A percentile compares a stretch with the other conserved stretches of the same genome.
phyloP scores from a whole-genome alignment of 2,797 vertebrate species.

The Crypturellus tataupa region DNA sequence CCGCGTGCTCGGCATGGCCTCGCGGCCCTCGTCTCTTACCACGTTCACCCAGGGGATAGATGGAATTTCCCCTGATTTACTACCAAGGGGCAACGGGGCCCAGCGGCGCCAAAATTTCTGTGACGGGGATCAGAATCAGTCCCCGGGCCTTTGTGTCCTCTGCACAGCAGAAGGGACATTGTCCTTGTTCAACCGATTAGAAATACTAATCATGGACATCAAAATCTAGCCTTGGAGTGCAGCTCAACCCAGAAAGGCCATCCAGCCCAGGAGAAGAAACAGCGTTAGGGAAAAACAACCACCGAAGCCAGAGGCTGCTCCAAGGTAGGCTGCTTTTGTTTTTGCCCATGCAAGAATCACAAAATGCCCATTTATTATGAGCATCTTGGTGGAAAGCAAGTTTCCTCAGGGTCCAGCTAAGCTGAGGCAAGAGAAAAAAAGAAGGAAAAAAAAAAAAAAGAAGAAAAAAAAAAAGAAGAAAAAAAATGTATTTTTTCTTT shows the following conservation, averaged over 20 bases:
- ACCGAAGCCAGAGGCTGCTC: constrained; percentile 12
- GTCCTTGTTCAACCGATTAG: constrained; percentile 76
- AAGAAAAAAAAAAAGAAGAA: no score
- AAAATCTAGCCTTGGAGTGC: constrained; percentile 64
- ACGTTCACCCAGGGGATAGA: not conserved
- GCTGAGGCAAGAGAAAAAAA: not conserved
- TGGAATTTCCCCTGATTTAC: constrained; percentile 65
- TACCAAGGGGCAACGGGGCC: not conserved
- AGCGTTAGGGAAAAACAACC: not conserved
- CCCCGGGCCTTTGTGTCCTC: constrained; percentile 67
- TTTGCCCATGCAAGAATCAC: constrained; percentile 39
- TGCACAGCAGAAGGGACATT: constrained; percentile 69
- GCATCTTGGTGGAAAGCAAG: constrained; percentile 37
- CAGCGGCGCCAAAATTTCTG: constrained; percentile 53
- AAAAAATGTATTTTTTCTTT: no score
- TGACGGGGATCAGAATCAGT: constrained; percentile 58
- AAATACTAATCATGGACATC: constrained; percentile 76
- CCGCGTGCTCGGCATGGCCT: not conserved
- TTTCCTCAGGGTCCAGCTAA: not conserved
- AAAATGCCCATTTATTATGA: constrained; percentile 39
- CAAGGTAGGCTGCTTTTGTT: constrained; percentile 29
- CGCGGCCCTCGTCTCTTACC: constrained; percentile 24
- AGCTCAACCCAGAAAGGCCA: constrained; percentile 56
- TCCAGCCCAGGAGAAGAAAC: not conserved
- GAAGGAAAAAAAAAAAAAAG: no score